Conservation (phyloP, 2,797 vertebrate genomes). For the Tapera naevia region DNA sequence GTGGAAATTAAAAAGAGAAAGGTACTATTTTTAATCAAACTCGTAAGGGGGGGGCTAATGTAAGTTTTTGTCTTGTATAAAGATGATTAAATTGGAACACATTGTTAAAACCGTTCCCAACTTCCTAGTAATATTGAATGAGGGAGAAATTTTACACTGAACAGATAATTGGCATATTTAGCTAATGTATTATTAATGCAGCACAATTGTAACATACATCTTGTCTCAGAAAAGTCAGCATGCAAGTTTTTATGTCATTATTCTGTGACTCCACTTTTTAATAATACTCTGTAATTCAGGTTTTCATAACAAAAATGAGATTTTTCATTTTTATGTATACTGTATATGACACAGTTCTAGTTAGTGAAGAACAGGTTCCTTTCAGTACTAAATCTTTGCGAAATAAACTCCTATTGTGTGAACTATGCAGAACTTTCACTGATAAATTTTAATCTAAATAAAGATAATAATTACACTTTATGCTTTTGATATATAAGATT, state of each 20-base stretch:
- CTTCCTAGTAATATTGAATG: conserved; percentile 9
- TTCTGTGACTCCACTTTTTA: conserved; percentile 16
- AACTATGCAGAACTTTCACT: not conserved
- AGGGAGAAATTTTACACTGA: conserved; percentile 31
- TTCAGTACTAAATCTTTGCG: not conserved
- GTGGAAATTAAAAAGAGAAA: not conserved
- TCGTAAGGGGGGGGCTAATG: too few species aligned
- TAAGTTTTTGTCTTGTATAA: not conserved
- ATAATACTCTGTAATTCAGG: conserved; percentile 38
- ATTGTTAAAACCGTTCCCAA: conserved; percentile 35
- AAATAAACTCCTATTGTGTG: not conserved
- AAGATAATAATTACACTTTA: not conserved
- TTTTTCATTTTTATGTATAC: conserved; percentile 18
- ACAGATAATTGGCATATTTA: conserved; percentile 53
- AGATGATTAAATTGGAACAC: conserved; percentile 38
- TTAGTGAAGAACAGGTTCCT: not conserved
- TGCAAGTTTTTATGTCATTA: conserved; percentile 62
- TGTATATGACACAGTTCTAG: not conserved
- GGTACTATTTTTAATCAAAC: not conserved
- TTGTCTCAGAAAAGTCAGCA: conserved; percentile 59
- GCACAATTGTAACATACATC: conserved; percentile 43
- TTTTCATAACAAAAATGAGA: conserved; percentile 10
- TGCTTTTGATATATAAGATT: not conserved
- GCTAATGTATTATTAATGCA: conserved; percentile 64
- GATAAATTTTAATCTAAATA: not conserved